Conservation (phyloP, 2,797 vertebrate species). For the Odontamblyopus rebecca region DNA sequence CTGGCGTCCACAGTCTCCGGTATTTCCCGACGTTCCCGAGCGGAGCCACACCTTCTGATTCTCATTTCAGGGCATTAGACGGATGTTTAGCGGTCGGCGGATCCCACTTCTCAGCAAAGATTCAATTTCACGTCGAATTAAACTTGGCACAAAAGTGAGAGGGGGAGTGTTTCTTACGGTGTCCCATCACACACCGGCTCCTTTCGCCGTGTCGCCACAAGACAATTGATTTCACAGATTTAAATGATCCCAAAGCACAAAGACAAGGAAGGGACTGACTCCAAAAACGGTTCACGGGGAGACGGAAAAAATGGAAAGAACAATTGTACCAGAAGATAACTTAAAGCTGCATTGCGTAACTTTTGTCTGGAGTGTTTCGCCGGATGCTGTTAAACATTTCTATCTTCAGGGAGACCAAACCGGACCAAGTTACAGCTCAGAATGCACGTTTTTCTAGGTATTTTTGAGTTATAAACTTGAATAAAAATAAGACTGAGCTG, state of each 20-base stretch:
- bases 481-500: too few species aligned
- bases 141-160: conserved; percentile 6
- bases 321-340: background rate
- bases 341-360: too few species aligned
- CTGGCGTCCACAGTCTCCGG: background rate
- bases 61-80: conserved; percentile 4
- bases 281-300: background rate
- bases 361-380: too few species aligned
- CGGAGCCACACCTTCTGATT: background rate
- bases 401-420: too few species aligned
- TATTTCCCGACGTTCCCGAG: background rate
- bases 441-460: too few species aligned
- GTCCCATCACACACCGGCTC: background rate
- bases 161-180: background rate
- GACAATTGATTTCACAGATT: background rate
- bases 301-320: background rate
- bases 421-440: too few species aligned
- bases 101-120: background rate
- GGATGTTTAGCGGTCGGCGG: conserved; percentile 2
- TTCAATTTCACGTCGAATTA: conserved; percentile 15
- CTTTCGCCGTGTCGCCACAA: background rate
- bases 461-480: too few species aligned
- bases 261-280: background rate
- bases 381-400: too few species aligned
- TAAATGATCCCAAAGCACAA: too few species aligned